These are phyloP conservation scores for Tetheella fluctuosa DNA, from an alignment of 2,888 invertebrate species.

Conservation along the genomic window DNA sequence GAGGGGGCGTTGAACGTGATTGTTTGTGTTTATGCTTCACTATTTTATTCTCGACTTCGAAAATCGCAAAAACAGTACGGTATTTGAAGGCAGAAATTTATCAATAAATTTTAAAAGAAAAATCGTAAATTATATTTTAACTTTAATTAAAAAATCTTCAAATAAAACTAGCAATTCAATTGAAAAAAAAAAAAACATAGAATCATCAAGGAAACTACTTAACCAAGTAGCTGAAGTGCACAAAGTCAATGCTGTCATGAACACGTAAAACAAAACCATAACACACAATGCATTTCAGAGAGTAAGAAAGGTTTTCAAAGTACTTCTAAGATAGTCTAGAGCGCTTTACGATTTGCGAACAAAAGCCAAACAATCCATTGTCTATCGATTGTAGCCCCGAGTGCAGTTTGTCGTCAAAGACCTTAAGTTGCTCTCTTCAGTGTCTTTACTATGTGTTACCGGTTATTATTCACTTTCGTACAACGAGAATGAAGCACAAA, in stretches of 20 bases:
- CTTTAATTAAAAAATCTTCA: no score
- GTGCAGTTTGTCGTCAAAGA: conserved; percentile 78
- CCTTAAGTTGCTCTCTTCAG: conserved; percentile 61
- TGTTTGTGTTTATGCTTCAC: conserved; percentile 59
- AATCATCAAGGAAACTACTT: conserved; percentile 30
- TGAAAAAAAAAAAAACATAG: no score
- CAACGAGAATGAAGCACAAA: conserved; percentile 19
- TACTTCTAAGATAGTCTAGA: conserved; percentile 59
- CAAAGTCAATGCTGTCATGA: conserved; percentile 46
- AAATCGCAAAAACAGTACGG: conserved; percentile 24
- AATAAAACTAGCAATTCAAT: no score
- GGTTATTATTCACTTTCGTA: conserved; percentile 36
- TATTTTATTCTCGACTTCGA: conserved; percentile 51
- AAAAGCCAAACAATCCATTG: conserved; percentile 78
- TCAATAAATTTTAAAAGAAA: background rate
- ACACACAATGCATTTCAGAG: conserved; percentile 55
- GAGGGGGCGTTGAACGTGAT: conserved; percentile 54
- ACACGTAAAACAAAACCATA: conserved; percentile 52
- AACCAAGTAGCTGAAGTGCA: conserved; percentile 30
- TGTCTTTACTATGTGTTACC: conserved; percentile 52
- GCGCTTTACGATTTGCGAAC: conserved; percentile 73
- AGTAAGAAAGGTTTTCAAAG: conserved; percentile 64
- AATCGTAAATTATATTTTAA: no score
- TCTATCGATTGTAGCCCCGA: conserved; percentile 74
- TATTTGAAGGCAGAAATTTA: no score